Base-by-base conservation (phyloP, 2,888 invertebrate genomes). In the Helleia helle region DNA sequence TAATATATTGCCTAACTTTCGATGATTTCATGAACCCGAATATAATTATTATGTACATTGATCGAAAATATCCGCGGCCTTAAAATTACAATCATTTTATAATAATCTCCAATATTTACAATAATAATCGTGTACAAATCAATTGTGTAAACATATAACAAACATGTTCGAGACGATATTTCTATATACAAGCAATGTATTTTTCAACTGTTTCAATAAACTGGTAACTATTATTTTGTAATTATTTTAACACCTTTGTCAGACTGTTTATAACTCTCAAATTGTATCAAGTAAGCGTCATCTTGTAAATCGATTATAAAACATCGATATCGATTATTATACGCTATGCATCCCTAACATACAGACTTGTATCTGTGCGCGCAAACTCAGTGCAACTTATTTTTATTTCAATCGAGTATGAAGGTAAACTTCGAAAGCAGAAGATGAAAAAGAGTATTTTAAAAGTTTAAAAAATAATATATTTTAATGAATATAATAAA, bases 161-260 rank as follows among this genome's bases (percentile, higher is more conserved):
- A 7, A 14, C 28, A 29, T 26, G 2, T 30, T 34, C 34, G 7
- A 34, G 12, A 34, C 34, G 14, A 13, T 13, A 30, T 11, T 34
- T n/a, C 9, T 22, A 22, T 22, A 4, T 22, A 34, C 34, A 34
- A 18, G 12, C 30, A 15, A 9, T 31, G 22, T 22, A 22, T 31
- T 31, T 31, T 18, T 11, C 9, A 11, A 22, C 9, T 34, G 34
- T 12, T 7, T 34, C 18, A 13, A 4, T 15, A 29, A 29, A 22
- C 4, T 34, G 34, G 34, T 34, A 34, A 34, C 34, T 34, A 34
- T 31, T 31, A 18, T 22, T 34, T 34, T 34, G 34, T 34, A 31
- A n/a, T n/a, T n/a, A n/a, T n/a, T 11, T 18, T 12, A 12, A n/a
- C 26, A 9, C 26, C 8, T 22, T 22, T 22, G n/a, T 9, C 2